A percentile compares a stretch with the other conserved stretches of the same genome.
phyloP scores from a whole-genome alignment of 2,888 invertebrate genomes.

The Erpobdella octoculata region DNA sequence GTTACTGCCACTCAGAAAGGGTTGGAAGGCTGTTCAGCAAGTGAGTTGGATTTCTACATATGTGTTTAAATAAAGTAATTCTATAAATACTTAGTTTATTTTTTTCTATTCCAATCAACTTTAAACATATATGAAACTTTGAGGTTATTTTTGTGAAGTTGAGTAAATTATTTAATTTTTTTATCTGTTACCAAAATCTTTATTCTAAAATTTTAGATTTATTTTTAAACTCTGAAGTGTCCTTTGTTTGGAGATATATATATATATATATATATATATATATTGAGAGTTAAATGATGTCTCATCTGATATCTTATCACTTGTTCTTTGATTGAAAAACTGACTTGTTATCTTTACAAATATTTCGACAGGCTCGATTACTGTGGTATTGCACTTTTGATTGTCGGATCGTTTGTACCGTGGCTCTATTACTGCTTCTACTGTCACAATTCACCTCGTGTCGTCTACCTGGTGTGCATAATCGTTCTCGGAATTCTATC shows the following conservation, averaged over 20 bases:
- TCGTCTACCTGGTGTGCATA: conserved; percentile 83
- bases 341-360: not conserved
- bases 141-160: no score
- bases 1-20: conserved; percentile 94
- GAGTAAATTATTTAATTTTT: no score
- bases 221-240: no score
- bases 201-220: no score
- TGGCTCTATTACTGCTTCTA: conserved; percentile 99
- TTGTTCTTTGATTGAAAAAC: not conserved
- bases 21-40: conserved; percentile 95
- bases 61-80: no score
- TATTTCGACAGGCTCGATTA: conserved; percentile 71
- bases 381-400: conserved; percentile 92
- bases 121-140: not conserved
- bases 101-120: not conserved
- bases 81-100: no score
- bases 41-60: conserved; percentile 54
- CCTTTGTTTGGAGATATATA: no score
- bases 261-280: no score
- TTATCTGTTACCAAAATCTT: no score
- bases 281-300: no score
- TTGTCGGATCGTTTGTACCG: conserved; percentile 97
- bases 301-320: not conserved
- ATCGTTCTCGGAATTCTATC: conserved; percentile 71
- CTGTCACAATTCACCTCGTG: conserved; percentile 86